Evolutionary conservation across 2,113 vertebrate genomes (phyloP).

Genomic region (Oncorhynchus clarkii): DNA sequence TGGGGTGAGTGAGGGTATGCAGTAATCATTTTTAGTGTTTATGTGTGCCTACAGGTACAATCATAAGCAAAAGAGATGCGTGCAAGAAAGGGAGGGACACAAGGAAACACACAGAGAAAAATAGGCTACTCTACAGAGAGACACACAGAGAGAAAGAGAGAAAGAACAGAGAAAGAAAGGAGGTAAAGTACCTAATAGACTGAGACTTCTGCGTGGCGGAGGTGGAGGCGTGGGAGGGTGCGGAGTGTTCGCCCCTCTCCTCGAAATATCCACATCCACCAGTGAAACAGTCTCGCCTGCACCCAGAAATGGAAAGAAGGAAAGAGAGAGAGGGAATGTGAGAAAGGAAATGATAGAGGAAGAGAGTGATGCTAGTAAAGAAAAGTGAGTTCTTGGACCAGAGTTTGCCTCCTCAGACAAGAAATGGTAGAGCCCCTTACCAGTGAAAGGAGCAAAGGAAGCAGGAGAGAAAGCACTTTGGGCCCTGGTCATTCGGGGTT

Average conservation of each 20-base stretch:
- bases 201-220: slow-evolving; percentile 93
- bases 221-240: slow-evolving; percentile 93
- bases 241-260: slow-evolving; percentile 82
- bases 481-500: slow-evolving; percentile 90
- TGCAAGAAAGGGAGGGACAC: background rate
- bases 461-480: slow-evolving; percentile 97
- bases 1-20: background rate
- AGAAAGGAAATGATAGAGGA: background rate
- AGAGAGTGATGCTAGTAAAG: background rate
- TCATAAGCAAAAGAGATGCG: background rate
- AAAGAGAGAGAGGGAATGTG: background rate
- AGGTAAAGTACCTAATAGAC: slow-evolving; percentile 81
- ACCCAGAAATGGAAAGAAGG: slow-evolving; percentile 12
- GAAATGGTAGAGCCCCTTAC: slow-evolving; percentile 69
- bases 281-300: slow-evolving; percentile 94
- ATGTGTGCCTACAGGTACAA: background rate
- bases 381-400: background rate
- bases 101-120: background rate
- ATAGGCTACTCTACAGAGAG: background rate
- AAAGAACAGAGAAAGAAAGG: background rate
- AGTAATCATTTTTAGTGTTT: background rate
- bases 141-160: background rate
- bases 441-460: slow-evolving; percentile 93
- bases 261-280: slow-evolving; percentile 95
- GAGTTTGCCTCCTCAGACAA: no score